phyloP scores from a whole-genome alignment of 1,140 invertebrate species.

The Andrena cerasifolii region DNA sequence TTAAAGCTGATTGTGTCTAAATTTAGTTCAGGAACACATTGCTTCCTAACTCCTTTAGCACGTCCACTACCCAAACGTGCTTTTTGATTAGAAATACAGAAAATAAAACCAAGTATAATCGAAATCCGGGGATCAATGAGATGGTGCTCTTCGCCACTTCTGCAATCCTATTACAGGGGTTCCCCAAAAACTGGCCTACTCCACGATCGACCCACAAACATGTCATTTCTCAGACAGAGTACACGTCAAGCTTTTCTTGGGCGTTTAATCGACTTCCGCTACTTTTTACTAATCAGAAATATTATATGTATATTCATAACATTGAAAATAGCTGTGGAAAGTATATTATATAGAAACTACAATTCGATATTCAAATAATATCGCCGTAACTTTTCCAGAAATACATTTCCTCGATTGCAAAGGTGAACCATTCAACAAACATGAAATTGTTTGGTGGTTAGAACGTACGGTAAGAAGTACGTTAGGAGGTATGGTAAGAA shows the following conservation, averaged over 20 bases:
- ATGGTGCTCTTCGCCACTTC: slow-evolving; percentile 23
- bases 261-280: not conserved
- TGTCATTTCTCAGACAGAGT: slow-evolving; percentile 48
- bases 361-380: too few species aligned
- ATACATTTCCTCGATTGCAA: too few species aligned
- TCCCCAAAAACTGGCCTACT: slow-evolving; percentile 81
- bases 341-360: too few species aligned
- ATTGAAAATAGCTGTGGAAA: too few species aligned
- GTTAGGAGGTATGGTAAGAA: too few species aligned
- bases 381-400: too few species aligned
- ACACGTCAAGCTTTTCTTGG: slow-evolving; percentile 8
- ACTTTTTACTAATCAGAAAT: not conserved
- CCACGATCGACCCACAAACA: slow-evolving; percentile 69
- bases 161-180: slow-evolving; percentile 74
- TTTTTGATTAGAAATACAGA: not conserved
- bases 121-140: not conserved
- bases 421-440: too few species aligned
- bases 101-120: not conserved
- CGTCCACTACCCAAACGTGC: not conserved
- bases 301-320: not conserved
- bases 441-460: too few species aligned
- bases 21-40: too few species aligned
- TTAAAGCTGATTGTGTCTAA: too few species aligned
- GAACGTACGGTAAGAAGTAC: too few species aligned
- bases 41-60: not conserved